Base-by-base conservation (phyloP, 2,113 vertebrate species). In the Neogobius melanostomus region DNA sequence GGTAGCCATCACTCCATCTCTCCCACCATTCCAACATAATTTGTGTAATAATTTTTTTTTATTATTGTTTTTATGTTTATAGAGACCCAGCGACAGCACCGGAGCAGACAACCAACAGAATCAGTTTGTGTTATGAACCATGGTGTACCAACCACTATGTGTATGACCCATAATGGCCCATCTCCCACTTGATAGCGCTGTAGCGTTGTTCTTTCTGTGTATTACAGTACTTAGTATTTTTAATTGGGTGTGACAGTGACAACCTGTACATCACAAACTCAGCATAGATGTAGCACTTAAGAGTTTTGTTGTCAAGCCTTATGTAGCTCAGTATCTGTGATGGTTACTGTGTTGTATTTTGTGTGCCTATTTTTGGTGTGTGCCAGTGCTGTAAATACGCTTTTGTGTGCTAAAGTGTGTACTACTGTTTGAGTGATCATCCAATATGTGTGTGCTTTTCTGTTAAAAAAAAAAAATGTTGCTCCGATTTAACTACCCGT, bases 121-220 rank as follows among this genome's bases (percentile, higher is more conserved):
- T 94, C 92, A 90, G 91, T 94, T 88, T 93, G 92, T 93, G 92
- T 93, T 88, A 92, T 93, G 92, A 94, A 92, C 91, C 91, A 90
- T 91, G 93, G 92, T 91, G 92, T 94, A 72, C 93, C 93, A 76
- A 93, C 93, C 91, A 94, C 92, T 88, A 86, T 94, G 90, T 94
- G 93, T 92, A 90, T 92, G 91, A 92, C 90, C 86, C 91, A 92
- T 91, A 91, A 90, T 50, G 86, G 84, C 86, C 85, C 88, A 84
- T 87, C 91, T 88, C 91, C 90, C 84, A 91, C 89, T 83, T 92
- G 88, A 89, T 90, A 90, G 86, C 61, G 66, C 82, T 86, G 84
- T 89, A 89, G 77, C 86, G 78, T 86, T 85, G 83, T 87, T 90
- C 71, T 90, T 87, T 90, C 71, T 90, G 90, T 91, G 87, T 90